These are phyloP conservation scores for Agrochola litura DNA, from an alignment of 2,888 invertebrate genomes.

Conservation along the genomic window DNA sequence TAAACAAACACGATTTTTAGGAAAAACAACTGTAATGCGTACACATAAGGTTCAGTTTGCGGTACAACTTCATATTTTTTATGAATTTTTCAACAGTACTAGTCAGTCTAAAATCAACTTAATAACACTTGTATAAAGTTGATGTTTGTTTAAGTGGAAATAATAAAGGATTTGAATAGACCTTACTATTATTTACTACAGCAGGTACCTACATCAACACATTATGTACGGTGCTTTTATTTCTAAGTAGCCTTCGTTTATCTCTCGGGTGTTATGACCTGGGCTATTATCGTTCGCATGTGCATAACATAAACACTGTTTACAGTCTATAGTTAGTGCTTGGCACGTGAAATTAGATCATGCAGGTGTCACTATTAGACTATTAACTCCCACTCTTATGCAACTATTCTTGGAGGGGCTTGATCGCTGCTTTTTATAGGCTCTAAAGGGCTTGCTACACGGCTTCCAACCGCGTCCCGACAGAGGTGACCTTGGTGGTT, in stretches of 20 bases:
- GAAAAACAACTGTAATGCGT: too few species aligned
- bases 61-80: too few species aligned
- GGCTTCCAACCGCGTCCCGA: too few species aligned
- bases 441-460: background rate
- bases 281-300: slow-evolving; percentile 60
- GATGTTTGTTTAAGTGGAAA: too few species aligned
- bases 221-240: background rate
- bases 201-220: background rate
- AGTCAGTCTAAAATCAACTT: too few species aligned
- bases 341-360: slow-evolving; percentile 74
- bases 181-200: slow-evolving; percentile 12
- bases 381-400: slow-evolving; percentile 49
- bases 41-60: too few species aligned
- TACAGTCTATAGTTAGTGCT: slow-evolving; percentile 59
- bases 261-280: slow-evolving; percentile 34
- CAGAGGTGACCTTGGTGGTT: too few species aligned
- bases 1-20: too few species aligned
- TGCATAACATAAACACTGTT: slow-evolving; percentile 57
- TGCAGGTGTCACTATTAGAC: slow-evolving; percentile 67
- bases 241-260: slow-evolving; percentile 38
- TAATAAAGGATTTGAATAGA: too few species aligned
- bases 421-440: slow-evolving; percentile 42
- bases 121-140: too few species aligned
- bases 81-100: too few species aligned
- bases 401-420: slow-evolving; percentile 66